Conservation (phyloP, 2,113 vertebrate species). For the Sisor rabdophorus region DNA sequence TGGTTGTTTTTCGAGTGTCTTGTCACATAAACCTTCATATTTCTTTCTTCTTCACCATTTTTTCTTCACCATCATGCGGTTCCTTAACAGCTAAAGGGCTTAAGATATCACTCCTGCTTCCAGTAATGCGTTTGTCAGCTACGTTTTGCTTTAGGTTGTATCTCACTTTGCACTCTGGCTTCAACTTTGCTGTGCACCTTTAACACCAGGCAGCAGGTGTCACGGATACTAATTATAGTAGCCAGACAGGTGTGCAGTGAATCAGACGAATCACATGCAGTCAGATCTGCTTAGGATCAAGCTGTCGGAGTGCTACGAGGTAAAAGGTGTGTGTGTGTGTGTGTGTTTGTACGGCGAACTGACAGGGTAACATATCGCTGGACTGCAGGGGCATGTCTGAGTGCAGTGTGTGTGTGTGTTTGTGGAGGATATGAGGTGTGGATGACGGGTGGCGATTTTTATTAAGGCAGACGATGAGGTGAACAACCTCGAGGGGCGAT, state of each 20-base stretch:
- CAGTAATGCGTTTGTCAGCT: constrained; percentile 36
- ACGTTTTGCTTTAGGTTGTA: constrained; percentile 53
- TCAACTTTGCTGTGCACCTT: constrained; percentile 65
- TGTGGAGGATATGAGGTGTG: constrained; percentile 69
- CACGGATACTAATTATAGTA: constrained; percentile 70
- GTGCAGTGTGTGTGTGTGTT: constrained; percentile 45
- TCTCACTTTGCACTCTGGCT: constrained; percentile 61
- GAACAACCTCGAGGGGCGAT: constrained; percentile 61
- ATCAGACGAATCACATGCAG: constrained; percentile 69
- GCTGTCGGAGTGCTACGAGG: constrained; percentile 52
- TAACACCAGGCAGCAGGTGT: constrained; percentile 68
- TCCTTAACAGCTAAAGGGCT: not conserved
- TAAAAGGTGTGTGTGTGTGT: constrained; percentile 18
- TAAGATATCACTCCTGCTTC: constrained; percentile 18
- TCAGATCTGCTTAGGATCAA: constrained; percentile 73
- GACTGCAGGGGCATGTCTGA: constrained; percentile 54
- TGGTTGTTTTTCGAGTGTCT: too few species aligned
- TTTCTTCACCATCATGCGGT: not conserved
- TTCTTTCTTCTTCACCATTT: not conserved
- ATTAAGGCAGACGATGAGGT: constrained; percentile 67
- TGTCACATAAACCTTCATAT: not conserved
- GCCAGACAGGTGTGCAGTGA: constrained; percentile 65
- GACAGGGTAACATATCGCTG: constrained; percentile 30
- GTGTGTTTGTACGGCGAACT: constrained; percentile 19
- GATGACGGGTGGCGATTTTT: constrained; percentile 75